phyloP scores from a whole-genome alignment of 2,113 vertebrate species.

The Rhabdornis inornatus region DNA sequence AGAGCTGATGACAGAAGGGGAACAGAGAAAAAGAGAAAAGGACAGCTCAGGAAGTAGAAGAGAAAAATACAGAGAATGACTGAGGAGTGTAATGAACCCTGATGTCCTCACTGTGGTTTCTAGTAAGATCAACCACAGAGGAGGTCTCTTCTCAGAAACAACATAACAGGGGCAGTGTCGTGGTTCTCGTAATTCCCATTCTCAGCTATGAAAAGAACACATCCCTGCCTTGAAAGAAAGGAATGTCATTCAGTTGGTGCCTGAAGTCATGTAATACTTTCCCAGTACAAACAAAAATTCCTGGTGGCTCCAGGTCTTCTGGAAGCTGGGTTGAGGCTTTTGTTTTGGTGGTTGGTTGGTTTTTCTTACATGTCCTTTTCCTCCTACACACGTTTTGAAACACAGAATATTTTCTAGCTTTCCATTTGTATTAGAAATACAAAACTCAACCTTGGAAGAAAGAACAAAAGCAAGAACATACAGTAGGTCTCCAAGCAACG shows the following conservation, averaged over 20 bases:
- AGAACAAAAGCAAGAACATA: constrained; percentile 2
- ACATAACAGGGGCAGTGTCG: not conserved
- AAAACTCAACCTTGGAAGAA: not conserved
- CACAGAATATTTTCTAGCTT: not conserved
- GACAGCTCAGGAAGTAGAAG: not conserved
- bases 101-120: not conserved
- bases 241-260: constrained; percentile 1
- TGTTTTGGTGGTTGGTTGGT: not conserved
- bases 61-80: not conserved
- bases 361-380: not conserved
- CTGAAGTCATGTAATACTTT: constrained; percentile 27
- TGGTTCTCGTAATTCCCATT: constrained; percentile 2
- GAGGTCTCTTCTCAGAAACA: constrained; percentile 41
- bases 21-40: not conserved
- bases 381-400: constrained; percentile 49
- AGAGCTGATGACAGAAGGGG: not conserved
- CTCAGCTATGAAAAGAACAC: not conserved
- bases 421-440: constrained; percentile 10
- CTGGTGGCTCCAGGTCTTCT: constrained; percentile 12
- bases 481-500: not conserved
- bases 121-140: constrained; percentile 23
- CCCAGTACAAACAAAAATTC: constrained; percentile 33
- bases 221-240: not conserved
- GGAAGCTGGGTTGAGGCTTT: not conserved
- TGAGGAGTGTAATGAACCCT: not conserved